phyloP scores from a whole-genome alignment of 2,113 vertebrate genomes.

The Tupaia chinensis region DNA sequence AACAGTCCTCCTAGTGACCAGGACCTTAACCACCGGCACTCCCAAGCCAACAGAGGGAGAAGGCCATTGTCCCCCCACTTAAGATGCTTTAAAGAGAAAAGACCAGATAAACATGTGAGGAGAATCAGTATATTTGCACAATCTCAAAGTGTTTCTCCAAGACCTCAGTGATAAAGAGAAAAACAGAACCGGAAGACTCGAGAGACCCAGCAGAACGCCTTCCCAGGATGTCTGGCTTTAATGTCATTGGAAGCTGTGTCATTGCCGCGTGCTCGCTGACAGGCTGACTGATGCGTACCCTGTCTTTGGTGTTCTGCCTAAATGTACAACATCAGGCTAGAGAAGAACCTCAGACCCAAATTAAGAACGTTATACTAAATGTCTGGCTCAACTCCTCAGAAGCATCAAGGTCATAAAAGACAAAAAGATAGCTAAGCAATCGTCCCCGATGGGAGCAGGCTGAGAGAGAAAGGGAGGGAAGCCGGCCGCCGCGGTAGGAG shows the following conservation, averaged over 20 bases:
- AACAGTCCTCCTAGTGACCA: neutral
- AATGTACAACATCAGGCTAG: neutral
- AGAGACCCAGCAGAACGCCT: neutral
- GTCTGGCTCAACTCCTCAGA: neutral
- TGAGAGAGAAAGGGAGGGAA: neutral
- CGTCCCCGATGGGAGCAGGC: neutral
- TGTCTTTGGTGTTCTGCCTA: neutral
- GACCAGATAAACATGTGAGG: neutral
- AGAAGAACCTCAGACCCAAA: neutral
- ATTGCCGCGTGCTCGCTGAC: neutral
- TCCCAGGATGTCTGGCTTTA: neutral
- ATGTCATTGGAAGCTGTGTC: too few species aligned
- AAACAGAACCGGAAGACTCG: neutral
- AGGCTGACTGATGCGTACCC: neutral
- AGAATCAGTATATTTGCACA: neutral
- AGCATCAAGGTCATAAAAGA: neutral
- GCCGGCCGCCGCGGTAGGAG: too few species aligned
- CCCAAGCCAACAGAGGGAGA: neutral
- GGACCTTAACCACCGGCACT: neutral
- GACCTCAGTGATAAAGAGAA: neutral
- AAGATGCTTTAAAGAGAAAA: neutral
- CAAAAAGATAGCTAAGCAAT: neutral
- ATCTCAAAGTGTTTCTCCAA: neutral
- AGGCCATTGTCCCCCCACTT: neutral
- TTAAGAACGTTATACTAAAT: neutral